Evolutionary conservation across 2,888 invertebrate genomes (phyloP), one percentile per base, ranked within the genome.

Genomic region (Rosalia funebris): DNA sequence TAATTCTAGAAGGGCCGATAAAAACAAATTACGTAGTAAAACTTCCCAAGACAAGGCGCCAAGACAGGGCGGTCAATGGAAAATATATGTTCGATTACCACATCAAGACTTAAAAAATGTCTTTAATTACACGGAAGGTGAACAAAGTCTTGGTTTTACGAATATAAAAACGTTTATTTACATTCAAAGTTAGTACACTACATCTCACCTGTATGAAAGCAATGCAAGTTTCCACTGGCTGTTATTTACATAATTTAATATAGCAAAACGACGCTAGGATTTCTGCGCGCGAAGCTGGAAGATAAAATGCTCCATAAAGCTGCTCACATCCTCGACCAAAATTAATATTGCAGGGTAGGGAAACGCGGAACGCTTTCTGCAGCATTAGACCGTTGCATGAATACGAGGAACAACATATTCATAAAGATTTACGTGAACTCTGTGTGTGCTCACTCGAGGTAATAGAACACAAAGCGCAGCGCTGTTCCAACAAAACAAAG

Each of bases 361-460:
- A 34, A 36, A 19, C 47, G 34, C 32, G 20, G 36, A 48, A 36
- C 48, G 11, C 11, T 46, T 46, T 46, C 46, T 46, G 16, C 14
- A 31, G 34, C 46, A 32, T 25, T 14, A 46, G n/a, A n/a, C n/a
- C n/a, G n/a, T 46, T 46, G 32, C n/a, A 16, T 15, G 16, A 32
- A 32, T 32, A 46, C 15, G 37, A 48, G 48, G 17, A 48, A 48
- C 16, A 32, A 32, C 46, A 46, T 36, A 48, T 48, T 48, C 48
- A 17, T 34, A 11, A 36, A 36, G 48, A 48, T 48, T 48, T 37
- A 48, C 48, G 36, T 17, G 39, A 25, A 39, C 25, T 19, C 48
- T 36, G 37, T 19, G 50, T 20, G 39, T 7, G 25, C 50, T 34
- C 11, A 39, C 20, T 39, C 50, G 14, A 50, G 37, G 50, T 39